phyloP scores from a whole-genome alignment of 2,888 invertebrate species.

The Chelonus formosanus region DNA sequence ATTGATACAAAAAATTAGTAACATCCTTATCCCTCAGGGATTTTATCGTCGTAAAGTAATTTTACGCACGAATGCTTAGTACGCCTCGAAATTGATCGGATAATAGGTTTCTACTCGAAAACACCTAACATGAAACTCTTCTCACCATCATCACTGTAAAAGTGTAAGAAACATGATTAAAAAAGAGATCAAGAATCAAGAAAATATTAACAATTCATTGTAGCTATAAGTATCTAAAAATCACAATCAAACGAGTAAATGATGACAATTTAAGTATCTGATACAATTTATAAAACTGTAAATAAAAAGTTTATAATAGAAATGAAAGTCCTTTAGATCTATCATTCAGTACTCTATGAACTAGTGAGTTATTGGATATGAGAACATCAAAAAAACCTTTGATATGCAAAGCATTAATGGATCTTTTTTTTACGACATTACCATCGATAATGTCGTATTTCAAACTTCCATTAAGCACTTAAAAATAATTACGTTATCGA shows the following conservation, averaged over 20 bases:
- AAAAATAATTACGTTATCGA: slow-evolving; percentile 54
- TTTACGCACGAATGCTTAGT: slow-evolving; percentile 37
- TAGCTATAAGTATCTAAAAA: slow-evolving; percentile 12
- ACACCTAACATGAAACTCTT: slow-evolving; percentile 13
- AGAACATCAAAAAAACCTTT: slow-evolving; percentile 39
- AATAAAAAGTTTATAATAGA: too few species aligned
- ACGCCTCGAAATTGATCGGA: slow-evolving; percentile 29
- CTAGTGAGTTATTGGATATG: too few species aligned
- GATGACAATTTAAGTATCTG: too few species aligned
- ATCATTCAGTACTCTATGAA: too few species aligned
- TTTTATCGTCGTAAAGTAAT: slow-evolving; percentile 37
- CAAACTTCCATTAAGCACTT: slow-evolving; percentile 59
- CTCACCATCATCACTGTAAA: slow-evolving; percentile 13
- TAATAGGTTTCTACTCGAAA: slow-evolving; percentile 32
- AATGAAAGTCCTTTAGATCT: too few species aligned
- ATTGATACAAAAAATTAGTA: too few species aligned
- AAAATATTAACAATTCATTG: slow-evolving; percentile 17
- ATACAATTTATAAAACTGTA: too few species aligned
- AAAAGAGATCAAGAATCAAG: background rate
- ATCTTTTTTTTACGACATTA: slow-evolving; percentile 33
- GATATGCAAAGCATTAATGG: slow-evolving; percentile 54
- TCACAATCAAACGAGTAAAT: too few species aligned
- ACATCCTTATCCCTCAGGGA: background rate
- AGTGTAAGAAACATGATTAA: background rate
- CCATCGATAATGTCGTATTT: slow-evolving; percentile 55